These are phyloP conservation scores for Drosophila stalkeri DNA, from an alignment of 2,888 invertebrate species.

Conservation along the genomic window DNA sequence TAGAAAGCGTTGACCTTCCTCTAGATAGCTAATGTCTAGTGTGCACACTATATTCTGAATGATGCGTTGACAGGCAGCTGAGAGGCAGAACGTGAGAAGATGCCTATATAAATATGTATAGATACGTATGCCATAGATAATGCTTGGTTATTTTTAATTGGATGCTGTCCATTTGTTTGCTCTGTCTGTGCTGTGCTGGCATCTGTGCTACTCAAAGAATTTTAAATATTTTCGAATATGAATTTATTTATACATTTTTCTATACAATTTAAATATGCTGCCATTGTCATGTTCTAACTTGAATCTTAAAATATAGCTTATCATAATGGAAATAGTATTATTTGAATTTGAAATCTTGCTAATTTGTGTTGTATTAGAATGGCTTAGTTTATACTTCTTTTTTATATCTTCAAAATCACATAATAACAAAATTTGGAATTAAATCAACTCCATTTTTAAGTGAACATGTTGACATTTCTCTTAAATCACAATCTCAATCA, in stretches of 20 bases:
- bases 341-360: background rate
- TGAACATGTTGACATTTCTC: too few species aligned
- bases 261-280: background rate
- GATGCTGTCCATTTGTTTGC: constrained; percentile 15
- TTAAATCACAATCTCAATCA: too few species aligned
- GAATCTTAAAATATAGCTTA: background rate
- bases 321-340: background rate
- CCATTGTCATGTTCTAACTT: background rate
- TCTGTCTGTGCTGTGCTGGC: constrained; percentile 24
- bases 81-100: background rate
- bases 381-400: background rate
- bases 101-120: background rate
- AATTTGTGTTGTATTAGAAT: background rate
- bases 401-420: too few species aligned
- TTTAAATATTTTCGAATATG: constrained; percentile 29
- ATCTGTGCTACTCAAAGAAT: constrained; percentile 35
- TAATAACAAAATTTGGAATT: too few species aligned
- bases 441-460: too few species aligned
- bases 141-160: constrained; percentile 51
- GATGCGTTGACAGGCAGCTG: constrained; percentile 32
- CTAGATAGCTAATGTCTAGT: constrained; percentile 22
- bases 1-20: constrained; percentile 55
- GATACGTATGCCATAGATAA: constrained; percentile 37
- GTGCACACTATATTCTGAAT: constrained; percentile 6
- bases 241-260: constrained; percentile 9